A percentile compares a stretch with the other conserved stretches of the same genome.
These are phyloP conservation scores for Crioceris asparagi DNA, from an alignment of 2,888 invertebrate genomes.

Conservation along the genomic window DNA sequence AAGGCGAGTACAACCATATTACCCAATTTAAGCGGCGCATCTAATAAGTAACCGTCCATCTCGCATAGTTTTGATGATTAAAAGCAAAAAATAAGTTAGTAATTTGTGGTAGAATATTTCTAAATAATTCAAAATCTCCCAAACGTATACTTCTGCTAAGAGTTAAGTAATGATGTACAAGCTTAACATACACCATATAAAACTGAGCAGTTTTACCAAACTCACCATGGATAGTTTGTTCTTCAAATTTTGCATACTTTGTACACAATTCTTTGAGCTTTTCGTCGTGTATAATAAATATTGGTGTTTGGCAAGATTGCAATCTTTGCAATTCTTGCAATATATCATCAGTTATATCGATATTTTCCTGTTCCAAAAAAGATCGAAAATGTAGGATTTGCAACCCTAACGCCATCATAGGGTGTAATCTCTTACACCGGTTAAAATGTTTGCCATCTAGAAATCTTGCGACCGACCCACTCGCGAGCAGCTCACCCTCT, in stretches of 20 bases:
- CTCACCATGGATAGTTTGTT: conserved; percentile 3
- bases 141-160: conserved; percentile 8
- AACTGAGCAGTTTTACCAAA: conserved; percentile 7
- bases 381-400: conserved; percentile 6
- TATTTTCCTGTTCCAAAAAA: conserved; percentile 2
- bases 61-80: too few relatives aligned
- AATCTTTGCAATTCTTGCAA: background rate
- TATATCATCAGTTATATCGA: conserved; percentile 1
- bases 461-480: conserved; percentile 4
- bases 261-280: background rate
- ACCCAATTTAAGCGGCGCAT: too few relatives aligned
- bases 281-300: background rate
- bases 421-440: conserved; percentile 6
- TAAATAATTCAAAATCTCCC: too few relatives aligned
- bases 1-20: too few relatives aligned
- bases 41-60: too few relatives aligned
- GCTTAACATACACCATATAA: conserved; percentile 10
- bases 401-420: conserved; percentile 2
- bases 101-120: too few relatives aligned
- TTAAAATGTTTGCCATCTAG: too few relatives aligned
- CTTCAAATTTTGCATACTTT: background rate
- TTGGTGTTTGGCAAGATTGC: background rate
- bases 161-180: conserved; percentile 7
- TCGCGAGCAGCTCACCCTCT: conserved; percentile 5
- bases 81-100: too few relatives aligned